Base-by-base conservation (phyloP, 2,888 invertebrate species). In the Boloria euphrosyne region DNA sequence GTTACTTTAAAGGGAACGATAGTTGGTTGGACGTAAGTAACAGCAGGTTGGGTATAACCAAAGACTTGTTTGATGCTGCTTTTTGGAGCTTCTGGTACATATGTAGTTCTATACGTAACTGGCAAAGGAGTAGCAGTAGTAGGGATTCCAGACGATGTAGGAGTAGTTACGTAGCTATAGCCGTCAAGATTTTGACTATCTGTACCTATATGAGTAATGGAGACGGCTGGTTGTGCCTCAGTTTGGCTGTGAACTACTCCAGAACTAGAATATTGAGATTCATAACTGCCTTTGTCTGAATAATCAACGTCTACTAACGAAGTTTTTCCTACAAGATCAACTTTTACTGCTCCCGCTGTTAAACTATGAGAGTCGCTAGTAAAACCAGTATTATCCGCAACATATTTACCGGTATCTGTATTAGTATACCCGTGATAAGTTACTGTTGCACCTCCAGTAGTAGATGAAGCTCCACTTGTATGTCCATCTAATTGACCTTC, bases 301-400 rank as follows among this genome's bases (percentile, higher is more conserved):
- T 88, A 85, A 57, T 79, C 80, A 31, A 83, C 80, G 65, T 92
- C 92, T 0, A 92, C 77, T 62, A 92, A 78, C 14, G 87, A 87
- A 1, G 92, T 93, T 76, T 92, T 92, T 46, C 93, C 93, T 7
- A 93, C 92, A 49, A 93, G 78, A 38, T 88, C 92, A 14, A 92
- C 90, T 72, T 91, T 93, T 0, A 93, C 82, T 44, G 92, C 90
- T 43, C 92, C 92, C 13, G 90, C 90, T 4, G 91, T 87, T 27
- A 92, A 78, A 55, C 86, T 87, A 59, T 92, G 92, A 7, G 89
- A 85, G 0, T 80, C 81, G 7, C 90, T 90, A 47, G 86, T 85
- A 22, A 81, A 82, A 3, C 83, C 86, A 57, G 84, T 86, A 2
- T 81, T 78, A 68, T 84, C 83, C 16, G 77, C 83, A 47, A 89